phyloP scores from a whole-genome alignment of 2,113 vertebrate genomes.

The Malurus melanocephalus region DNA sequence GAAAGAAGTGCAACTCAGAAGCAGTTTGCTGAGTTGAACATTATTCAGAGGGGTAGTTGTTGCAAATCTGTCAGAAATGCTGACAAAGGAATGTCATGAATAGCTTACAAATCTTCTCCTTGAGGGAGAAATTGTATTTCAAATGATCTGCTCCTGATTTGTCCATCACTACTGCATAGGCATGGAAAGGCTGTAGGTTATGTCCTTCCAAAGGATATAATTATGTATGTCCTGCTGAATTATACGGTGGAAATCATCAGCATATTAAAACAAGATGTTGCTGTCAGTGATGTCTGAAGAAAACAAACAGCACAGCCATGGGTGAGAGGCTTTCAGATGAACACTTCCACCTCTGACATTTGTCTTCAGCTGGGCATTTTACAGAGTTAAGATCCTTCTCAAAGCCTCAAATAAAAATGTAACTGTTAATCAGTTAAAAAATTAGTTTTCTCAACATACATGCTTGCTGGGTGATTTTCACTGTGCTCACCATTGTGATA shows the following conservation, averaged over 20 bases:
- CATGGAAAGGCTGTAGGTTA: not conserved
- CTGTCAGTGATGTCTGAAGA: not conserved
- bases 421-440: not conserved
- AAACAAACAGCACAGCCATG: fast-evolving
- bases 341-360: not conserved
- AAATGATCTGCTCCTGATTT: not conserved
- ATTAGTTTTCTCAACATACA: not conserved
- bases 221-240: not conserved
- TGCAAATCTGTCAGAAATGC: not conserved
- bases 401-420: not conserved
- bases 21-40: not conserved
- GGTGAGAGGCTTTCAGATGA: not conserved
- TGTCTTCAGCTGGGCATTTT: not conserved
- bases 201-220: not conserved
- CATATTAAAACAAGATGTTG: not conserved
- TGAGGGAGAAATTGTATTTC: not conserved
- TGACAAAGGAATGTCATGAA: not conserved
- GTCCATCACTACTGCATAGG: not conserved
- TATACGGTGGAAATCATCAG: not conserved
- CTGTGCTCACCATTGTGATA: not conserved
- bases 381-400: not conserved
- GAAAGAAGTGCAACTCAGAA: not conserved
- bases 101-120: not conserved
- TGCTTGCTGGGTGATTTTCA: not conserved
- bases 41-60: not conserved